Percentiles rank a stretch among this genome's conserved stretches.
Evolutionary conservation across 2,888 invertebrate species (phyloP).

Genomic region (Aelia acuminata): DNA sequence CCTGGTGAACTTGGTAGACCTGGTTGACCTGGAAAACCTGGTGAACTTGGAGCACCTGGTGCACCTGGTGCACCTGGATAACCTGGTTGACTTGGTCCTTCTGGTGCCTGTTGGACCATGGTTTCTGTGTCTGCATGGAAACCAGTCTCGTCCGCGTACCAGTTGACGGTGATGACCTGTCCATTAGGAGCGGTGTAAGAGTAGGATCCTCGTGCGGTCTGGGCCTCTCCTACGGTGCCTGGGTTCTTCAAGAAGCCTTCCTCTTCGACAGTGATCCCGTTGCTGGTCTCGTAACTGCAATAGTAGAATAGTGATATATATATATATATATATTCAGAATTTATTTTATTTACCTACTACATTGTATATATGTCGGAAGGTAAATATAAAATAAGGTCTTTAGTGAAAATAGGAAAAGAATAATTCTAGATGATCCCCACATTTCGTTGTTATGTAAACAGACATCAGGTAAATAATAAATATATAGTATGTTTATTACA

Average conservation of each 20-base stretch:
- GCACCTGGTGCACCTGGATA: conserved; percentile 69
- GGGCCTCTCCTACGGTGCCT: conserved; percentile 67
- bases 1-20: not conserved
- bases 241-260: conserved; percentile 79
- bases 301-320: not conserved
- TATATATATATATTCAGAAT: not conserved
- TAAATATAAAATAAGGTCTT: no score
- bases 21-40: not conserved
- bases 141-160: conserved; percentile 79
- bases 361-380: no score
- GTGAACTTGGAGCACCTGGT: conserved; percentile 67
- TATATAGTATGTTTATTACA: no score
- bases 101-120: conserved; percentile 69
- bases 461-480: no score
- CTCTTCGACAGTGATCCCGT: conserved; percentile 81
- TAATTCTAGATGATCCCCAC: no score
- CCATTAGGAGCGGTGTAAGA: conserved; percentile 83
- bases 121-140: conserved; percentile 77
- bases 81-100: not conserved
- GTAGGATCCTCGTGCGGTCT: conserved; percentile 70
- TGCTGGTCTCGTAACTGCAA: conserved; percentile 80
- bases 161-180: conserved; percentile 72
- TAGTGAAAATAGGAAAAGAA: no score
- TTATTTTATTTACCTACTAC: no score
- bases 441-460: no score